A percentile compares a stretch with the other conserved stretches of the same genome.
phyloP scores from a whole-genome alignment of 37 sponge, comb jelly and placozoan species.

The Lycopodina hypogea region DNA sequence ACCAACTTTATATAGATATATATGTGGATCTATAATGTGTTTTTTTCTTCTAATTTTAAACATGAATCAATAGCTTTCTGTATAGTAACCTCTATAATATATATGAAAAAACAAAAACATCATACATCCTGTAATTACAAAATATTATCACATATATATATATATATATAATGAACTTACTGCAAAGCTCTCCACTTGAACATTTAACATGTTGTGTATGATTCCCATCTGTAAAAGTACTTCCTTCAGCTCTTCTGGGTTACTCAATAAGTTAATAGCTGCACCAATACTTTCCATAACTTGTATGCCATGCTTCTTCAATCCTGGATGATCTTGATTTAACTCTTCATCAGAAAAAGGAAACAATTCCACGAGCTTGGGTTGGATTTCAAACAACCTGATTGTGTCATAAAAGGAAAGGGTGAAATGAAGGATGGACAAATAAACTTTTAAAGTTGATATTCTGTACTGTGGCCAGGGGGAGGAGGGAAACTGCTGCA shows the following conservation, averaged over 20 bases:
- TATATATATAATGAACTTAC: slow-evolving; percentile 31
- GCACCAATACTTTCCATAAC: slow-evolving; percentile 63
- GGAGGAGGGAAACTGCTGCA: too few relatives aligned
- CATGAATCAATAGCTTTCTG: too few relatives aligned
- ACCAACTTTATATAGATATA: too few relatives aligned
- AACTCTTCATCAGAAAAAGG: slow-evolving; percentile 33
- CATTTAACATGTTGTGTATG: slow-evolving; percentile 36
- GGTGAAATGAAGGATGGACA: too few relatives aligned
- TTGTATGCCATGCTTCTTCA: slow-evolving; percentile 43
- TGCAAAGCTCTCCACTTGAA: slow-evolving; percentile 48
- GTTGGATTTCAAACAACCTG: slow-evolving; percentile 63
- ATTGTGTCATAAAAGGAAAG: neutral
- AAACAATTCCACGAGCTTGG: slow-evolving; percentile 43
- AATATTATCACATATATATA: too few relatives aligned
- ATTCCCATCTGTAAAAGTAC: slow-evolving; percentile 50
- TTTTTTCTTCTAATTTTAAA: too few relatives aligned
- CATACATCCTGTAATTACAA: too few relatives aligned
- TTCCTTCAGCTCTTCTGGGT: slow-evolving; percentile 28
- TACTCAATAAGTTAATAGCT: slow-evolving; percentile 27
- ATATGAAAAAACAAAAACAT: too few relatives aligned
- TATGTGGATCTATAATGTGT: too few relatives aligned
- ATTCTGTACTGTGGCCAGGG: too few relatives aligned
- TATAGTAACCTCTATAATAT: too few relatives aligned
- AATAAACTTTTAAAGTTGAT: too few relatives aligned
- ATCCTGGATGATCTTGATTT: slow-evolving; percentile 24